Conservation (phyloP, 2,888 invertebrate species). For the Hermodice carunculata region DNA sequence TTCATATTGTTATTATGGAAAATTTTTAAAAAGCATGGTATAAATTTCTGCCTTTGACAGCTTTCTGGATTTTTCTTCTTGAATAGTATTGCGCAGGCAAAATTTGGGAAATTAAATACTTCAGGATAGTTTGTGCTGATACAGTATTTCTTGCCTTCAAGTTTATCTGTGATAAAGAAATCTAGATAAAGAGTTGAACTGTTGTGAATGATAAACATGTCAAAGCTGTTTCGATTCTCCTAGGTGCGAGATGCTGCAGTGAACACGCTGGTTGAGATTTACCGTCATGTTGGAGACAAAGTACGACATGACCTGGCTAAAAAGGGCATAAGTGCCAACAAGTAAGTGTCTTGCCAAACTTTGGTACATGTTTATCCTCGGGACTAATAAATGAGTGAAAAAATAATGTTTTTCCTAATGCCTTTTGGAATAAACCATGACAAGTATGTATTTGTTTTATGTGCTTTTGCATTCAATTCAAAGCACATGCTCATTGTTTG, state of each 20-base stretch:
- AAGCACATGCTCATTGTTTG: too few species aligned
- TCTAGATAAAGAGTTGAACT: too few species aligned
- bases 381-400: not conserved
- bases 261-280: slow-evolving; percentile 88
- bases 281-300: slow-evolving; percentile 92
- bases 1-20: too few species aligned
- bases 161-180: too few species aligned
- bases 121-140: too few species aligned
- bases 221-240: not conserved
- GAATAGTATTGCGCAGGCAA: too few species aligned
- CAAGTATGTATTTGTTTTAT: not conserved
- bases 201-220: not conserved
- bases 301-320: slow-evolving; percentile 85
- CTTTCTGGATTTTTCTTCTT: too few species aligned
- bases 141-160: too few species aligned
- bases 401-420: not conserved
- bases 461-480: too few species aligned
- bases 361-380: not conserved
- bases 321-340: slow-evolving; percentile 75
- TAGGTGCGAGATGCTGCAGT: slow-evolving; percentile 86
- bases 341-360: slow-evolving; percentile 58
- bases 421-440: not conserved
- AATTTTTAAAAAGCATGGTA: too few species aligned
- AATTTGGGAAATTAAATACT: too few species aligned
- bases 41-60: too few species aligned